Evolutionary conservation across 37 sponge, comb jelly and placozoan genomes (phyloP).

Genomic region (Agelas oroides): DNA sequence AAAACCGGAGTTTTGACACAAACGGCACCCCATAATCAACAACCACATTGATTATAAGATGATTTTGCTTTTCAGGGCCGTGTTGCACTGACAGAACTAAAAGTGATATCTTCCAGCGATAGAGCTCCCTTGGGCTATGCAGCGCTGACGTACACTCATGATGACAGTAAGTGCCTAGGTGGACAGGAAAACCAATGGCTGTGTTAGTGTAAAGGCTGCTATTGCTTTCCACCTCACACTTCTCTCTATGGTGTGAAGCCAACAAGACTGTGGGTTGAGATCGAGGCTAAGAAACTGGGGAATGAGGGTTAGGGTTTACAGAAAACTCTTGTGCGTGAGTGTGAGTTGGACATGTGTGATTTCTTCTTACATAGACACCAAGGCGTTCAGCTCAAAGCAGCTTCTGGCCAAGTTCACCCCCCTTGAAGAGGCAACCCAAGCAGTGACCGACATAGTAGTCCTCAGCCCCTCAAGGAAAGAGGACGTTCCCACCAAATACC

Average conservation of each 20-base stretch:
- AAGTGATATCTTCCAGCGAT: constrained; percentile 30
- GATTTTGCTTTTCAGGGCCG: constrained; percentile 57
- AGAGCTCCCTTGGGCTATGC: constrained; percentile 42
- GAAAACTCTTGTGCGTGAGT: no score
- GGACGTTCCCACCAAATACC: constrained; percentile 51
- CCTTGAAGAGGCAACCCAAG: constrained; percentile 41
- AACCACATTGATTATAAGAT: no score
- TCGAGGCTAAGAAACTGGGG: no score
- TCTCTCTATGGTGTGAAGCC: no score
- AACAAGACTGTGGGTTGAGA: no score
- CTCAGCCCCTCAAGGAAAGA: constrained; percentile 48
- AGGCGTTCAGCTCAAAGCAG: constrained; percentile 51
- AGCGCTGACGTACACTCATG: constrained; percentile 44
- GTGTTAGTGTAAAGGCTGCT: no score
- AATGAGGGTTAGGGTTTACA: no score
- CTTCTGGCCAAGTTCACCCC: constrained; percentile 44
- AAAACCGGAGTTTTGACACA: no score
- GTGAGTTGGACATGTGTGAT: no score
- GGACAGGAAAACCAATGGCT: background rate
- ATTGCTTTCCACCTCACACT: no score
- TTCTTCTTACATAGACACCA: constrained; percentile 18
- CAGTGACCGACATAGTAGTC: constrained; percentile 44
- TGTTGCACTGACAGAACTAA: constrained; percentile 57
- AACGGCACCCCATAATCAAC: no score
- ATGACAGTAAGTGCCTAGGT: constrained; percentile 64